Conservation (phyloP, 2,113 vertebrate species). For the Phylloscopus trochilus region DNA sequence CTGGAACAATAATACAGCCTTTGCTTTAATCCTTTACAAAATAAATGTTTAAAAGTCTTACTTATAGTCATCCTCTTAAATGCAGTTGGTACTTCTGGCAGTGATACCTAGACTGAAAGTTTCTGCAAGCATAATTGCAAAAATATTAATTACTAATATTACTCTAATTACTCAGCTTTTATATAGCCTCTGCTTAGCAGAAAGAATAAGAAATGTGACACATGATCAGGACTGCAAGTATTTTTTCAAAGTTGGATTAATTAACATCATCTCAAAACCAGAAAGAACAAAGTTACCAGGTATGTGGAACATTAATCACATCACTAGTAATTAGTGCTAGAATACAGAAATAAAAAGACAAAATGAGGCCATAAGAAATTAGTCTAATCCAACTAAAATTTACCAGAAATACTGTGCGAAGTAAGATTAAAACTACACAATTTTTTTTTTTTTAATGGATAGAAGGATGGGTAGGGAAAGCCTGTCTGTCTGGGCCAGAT, state of each 20-base stretch:
- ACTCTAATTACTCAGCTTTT: conserved; percentile 44
- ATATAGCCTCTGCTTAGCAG: conserved; percentile 45
- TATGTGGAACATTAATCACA: conserved; percentile 74
- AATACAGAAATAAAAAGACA: conserved; percentile 64
- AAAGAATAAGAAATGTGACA: conserved; percentile 56
- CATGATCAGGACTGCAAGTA: conserved; percentile 31
- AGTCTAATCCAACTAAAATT: conserved; percentile 39
- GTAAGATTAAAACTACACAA: not conserved
- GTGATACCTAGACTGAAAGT: not conserved
- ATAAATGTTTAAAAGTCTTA: not conserved
- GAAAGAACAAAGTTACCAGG: conserved; percentile 67
- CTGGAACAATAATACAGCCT: not conserved
- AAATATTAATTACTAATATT: not conserved
- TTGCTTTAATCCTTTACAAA: not conserved
- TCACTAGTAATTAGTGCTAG: conserved; percentile 69
- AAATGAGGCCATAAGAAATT: conserved; percentile 66
- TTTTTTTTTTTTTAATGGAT: not conserved
- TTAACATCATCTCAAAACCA: conserved; percentile 73
- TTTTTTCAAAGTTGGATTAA: conserved; percentile 71
- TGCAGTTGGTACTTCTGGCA: not conserved
- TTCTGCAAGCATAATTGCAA: conserved; percentile 6
- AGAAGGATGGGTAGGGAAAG: not conserved
- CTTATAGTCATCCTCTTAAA: not conserved
- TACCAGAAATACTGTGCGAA: conserved; percentile 32
- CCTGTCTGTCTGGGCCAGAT: not conserved